Evolutionary conservation across 2,888 invertebrate genomes (phyloP).

Genomic region (Nomada fucata): DNA sequence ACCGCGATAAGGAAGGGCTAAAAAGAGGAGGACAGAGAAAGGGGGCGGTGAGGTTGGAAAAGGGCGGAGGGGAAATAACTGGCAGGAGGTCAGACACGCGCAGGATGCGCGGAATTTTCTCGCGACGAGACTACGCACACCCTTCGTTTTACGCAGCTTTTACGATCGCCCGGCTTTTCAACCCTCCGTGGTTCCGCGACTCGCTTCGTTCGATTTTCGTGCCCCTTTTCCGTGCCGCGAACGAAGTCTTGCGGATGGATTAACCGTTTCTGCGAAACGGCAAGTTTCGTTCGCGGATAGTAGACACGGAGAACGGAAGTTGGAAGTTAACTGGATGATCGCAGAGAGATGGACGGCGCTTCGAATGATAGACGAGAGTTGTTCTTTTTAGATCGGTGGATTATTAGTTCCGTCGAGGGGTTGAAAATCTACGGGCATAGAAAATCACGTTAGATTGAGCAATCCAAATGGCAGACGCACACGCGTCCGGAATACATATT

Average conservation of each 20-base stretch:
- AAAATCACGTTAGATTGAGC: conserved; percentile 43
- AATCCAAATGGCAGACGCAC: conserved; percentile 16
- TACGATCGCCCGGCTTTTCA: conserved; percentile 55
- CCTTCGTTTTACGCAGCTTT: conserved; percentile 47
- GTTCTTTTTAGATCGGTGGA: background rate
- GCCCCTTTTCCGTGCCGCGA: background rate
- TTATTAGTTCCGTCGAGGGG: background rate
- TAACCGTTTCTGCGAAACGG: too few species aligned
- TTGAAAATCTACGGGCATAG: conserved; percentile 19
- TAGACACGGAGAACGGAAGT: too few species aligned
- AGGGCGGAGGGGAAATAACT: conserved; percentile 36
- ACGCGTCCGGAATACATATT: conserved; percentile 29
- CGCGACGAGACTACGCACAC: conserved; percentile 67
- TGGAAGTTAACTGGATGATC: too few species aligned
- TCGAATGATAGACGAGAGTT: background rate
- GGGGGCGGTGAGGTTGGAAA: conserved; percentile 1
- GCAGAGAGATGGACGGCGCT: too few species aligned
- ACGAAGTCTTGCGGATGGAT: too few species aligned
- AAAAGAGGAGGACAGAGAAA: conserved; percentile 38
- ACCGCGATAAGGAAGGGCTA: conserved; percentile 46
- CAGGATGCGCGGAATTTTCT: conserved; percentile 69
- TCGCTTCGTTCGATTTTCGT: conserved; percentile 21
- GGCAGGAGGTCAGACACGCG: conserved; percentile 77
- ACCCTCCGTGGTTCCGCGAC: conserved; percentile 35
- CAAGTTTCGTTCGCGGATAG: too few species aligned